Percentiles rank a stretch among this genome's conserved stretches.
phyloP scores from a whole-genome alignment of 2,113 vertebrate species.

The Sclerurus mexicanus region DNA sequence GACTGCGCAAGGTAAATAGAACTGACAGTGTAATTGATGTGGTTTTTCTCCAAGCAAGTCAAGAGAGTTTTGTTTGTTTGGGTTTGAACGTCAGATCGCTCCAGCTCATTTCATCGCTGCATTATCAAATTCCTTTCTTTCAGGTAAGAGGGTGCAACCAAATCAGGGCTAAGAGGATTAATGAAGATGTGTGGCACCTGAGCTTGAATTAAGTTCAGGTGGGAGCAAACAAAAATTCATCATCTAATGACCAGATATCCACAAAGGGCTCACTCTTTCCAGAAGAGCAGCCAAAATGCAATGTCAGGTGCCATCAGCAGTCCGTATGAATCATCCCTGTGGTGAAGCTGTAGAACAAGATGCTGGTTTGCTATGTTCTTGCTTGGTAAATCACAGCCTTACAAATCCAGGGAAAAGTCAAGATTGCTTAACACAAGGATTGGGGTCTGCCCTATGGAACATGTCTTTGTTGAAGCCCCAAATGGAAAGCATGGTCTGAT shows the following conservation, averaged over 20 bases:
- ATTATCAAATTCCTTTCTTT: constrained; percentile 50
- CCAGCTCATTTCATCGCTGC: neutral
- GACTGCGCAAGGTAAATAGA: neutral
- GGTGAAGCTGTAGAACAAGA: neutral
- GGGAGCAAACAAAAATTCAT: constrained; percentile 18
- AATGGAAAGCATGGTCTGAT: neutral
- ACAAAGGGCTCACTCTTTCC: neutral
- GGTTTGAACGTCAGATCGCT: constrained; percentile 8
- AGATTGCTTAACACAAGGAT: neutral
- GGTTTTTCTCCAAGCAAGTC: neutral
- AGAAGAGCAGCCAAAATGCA: neutral
- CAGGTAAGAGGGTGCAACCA: constrained; percentile 35
- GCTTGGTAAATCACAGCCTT: neutral
- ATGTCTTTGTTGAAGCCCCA: neutral
- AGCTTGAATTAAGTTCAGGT: neutral
- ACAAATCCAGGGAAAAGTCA: neutral
- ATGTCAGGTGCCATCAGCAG: neutral
- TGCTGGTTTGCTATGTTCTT: neutral
- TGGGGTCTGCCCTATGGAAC: neutral
- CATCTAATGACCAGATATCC: constrained; percentile 7
- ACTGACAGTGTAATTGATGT: neutral
- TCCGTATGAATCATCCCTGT: neutral
- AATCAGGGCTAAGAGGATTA: constrained; percentile 42
- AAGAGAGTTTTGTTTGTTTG: constrained; percentile 34
- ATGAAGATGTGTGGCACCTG: constrained; percentile 19